A percentile compares a stretch with the other conserved stretches of the same genome.
phyloP scores from a whole-genome alignment of 2,888 invertebrate species.

The Holacanthella duospinosa region DNA sequence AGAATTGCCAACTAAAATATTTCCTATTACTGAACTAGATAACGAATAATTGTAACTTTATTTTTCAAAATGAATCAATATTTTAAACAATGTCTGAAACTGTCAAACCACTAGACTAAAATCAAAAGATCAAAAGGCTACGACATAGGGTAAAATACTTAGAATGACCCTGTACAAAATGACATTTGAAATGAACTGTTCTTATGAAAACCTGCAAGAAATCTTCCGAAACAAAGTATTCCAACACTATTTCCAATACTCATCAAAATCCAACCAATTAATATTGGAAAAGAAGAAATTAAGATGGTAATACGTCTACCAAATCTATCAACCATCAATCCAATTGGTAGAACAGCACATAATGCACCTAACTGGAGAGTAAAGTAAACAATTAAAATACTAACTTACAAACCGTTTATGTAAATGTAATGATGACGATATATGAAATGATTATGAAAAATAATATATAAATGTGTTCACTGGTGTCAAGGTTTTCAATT shows the following conservation, averaged over 20 bases:
- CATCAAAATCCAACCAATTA: constrained; percentile 21
- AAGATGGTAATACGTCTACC: constrained; percentile 27
- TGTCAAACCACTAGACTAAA: no score
- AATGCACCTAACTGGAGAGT: constrained; percentile 24
- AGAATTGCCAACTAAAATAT: no score
- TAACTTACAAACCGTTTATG: neutral
- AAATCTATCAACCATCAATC: constrained; percentile 33
- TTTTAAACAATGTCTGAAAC: neutral
- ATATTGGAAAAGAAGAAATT: constrained; percentile 39
- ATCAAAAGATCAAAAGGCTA: no score
- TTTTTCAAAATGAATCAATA: no score
- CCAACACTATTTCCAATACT: neutral
- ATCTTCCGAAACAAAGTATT: neutral
- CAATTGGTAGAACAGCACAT: constrained; percentile 30
- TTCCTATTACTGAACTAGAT: no score
- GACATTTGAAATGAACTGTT: neutral
- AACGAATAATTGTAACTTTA: no score
- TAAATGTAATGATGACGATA: neutral
- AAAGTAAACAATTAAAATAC: constrained; percentile 1
- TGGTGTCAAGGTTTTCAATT: neutral
- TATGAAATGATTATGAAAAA: no score
- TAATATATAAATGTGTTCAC: no score
- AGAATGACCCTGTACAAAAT: neutral
- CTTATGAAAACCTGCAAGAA: neutral
- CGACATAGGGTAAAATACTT: no score